Conservation (phyloP, 2,888 invertebrate genomes). For the Leptopterna dolabrata region DNA sequence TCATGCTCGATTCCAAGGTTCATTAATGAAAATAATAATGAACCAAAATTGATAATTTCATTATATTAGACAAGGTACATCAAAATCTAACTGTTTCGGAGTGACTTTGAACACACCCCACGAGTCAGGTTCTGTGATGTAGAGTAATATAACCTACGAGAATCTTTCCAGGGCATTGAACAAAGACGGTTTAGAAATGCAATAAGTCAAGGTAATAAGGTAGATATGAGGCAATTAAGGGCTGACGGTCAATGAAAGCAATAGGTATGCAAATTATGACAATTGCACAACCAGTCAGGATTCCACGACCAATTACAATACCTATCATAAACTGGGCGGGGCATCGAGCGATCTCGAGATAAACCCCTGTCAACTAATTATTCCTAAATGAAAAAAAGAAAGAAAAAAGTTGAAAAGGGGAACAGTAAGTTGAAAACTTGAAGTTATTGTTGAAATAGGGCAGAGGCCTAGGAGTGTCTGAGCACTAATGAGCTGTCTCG, state of each 20-base stretch:
- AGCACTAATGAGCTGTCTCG: constrained; percentile 2
- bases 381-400: not conserved
- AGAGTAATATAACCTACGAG: too few relatives aligned
- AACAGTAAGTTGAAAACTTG: not conserved
- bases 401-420: not conserved
- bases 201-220: not conserved
- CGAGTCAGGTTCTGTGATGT: too few relatives aligned
- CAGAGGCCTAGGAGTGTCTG: not conserved
- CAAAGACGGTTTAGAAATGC: too few relatives aligned
- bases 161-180: too few relatives aligned
- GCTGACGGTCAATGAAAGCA: not conserved
- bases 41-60: too few relatives aligned
- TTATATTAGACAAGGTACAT: too few relatives aligned
- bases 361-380: not conserved
- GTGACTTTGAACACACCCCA: too few relatives aligned
- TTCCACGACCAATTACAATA: not conserved
- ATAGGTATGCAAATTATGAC: not conserved
- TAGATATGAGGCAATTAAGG: not conserved
- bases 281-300: not conserved
- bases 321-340: not conserved
- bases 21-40: too few relatives aligned
- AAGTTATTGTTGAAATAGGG: not conserved
- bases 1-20: too few relatives aligned
- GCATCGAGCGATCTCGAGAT: not conserved
- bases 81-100: too few relatives aligned